Evolutionary conservation across 2,113 vertebrate species (phyloP).

Genomic region (Toxostoma redivivum): DNA sequence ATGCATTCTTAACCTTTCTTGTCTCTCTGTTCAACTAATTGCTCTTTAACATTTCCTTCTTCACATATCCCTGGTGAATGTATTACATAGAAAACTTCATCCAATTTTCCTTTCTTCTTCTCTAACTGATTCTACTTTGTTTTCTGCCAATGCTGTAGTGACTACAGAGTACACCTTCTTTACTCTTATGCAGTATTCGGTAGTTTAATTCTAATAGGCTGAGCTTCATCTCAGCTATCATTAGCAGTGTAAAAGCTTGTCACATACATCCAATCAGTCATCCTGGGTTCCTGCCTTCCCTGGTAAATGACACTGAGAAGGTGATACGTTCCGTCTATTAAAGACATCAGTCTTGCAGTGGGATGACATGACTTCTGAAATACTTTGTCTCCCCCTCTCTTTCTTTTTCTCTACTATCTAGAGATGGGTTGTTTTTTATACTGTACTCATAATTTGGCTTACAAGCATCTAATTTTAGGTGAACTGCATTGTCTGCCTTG

Average conservation of each 20-base stretch:
- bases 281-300: not conserved
- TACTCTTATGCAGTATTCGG: not conserved
- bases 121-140: not conserved
- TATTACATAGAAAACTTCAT: not conserved
- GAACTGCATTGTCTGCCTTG: not conserved
- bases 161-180: not conserved
- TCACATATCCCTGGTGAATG: not conserved
- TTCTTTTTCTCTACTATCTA: not conserved
- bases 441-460: not conserved
- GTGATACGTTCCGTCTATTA: not conserved
- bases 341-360: not conserved
- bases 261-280: not conserved
- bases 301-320: not conserved
- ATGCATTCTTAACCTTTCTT: not conserved
- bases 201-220: not conserved
- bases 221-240: not conserved
- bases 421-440: not conserved
- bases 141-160: not conserved
- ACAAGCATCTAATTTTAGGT: not conserved
- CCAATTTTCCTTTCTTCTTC: not conserved
- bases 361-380: not conserved
- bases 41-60: not conserved
- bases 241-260: not conserved
- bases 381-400: not conserved
- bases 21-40: not conserved